A percentile compares a stretch with the other conserved stretches of the same genome.
These are phyloP conservation scores for Incurvaria masculella DNA, from an alignment of 2,888 invertebrate genomes.

Conservation along the genomic window DNA sequence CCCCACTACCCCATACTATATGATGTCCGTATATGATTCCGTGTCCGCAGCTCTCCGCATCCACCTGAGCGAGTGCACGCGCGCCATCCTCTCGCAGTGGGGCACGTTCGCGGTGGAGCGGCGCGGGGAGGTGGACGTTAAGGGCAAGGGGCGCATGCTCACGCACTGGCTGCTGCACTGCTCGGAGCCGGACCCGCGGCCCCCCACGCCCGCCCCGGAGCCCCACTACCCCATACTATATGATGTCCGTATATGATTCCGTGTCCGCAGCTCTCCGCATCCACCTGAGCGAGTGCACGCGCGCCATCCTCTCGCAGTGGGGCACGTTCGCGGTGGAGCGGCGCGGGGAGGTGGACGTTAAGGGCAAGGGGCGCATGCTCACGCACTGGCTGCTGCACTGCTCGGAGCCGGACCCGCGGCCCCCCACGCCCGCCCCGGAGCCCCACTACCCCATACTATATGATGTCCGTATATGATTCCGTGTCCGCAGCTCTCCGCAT, in stretches of 20 bases:
- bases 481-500: slow-evolving; percentile 86
- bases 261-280: slow-evolving; percentile 86
- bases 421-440: slow-evolving; percentile 23
- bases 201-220: slow-evolving; percentile 23
- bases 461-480: no score
- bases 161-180: slow-evolving; percentile 81
- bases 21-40: no score
- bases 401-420: slow-evolving; percentile 65
- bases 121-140: slow-evolving; percentile 87
- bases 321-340: slow-evolving; percentile 82
- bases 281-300: slow-evolving; percentile 82
- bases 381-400: slow-evolving; percentile 81
- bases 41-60: slow-evolving; percentile 86
- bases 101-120: slow-evolving; percentile 82
- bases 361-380: slow-evolving; percentile 78
- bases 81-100: slow-evolving; percentile 75
- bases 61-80: slow-evolving; percentile 82
- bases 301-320: slow-evolving; percentile 75
- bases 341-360: slow-evolving; percentile 87
- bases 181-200: slow-evolving; percentile 65
- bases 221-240: slow-evolving; percentile 43
- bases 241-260: no score
- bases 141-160: slow-evolving; percentile 78
- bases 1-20: slow-evolving; percentile 43
- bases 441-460: slow-evolving; percentile 43